A percentile compares a stretch with the other conserved stretches of the same genome.
These are phyloP conservation scores for Halocynthia aurantium DNA, from an alignment of 23 tunicate genomes.

Conservation along the genomic window DNA sequence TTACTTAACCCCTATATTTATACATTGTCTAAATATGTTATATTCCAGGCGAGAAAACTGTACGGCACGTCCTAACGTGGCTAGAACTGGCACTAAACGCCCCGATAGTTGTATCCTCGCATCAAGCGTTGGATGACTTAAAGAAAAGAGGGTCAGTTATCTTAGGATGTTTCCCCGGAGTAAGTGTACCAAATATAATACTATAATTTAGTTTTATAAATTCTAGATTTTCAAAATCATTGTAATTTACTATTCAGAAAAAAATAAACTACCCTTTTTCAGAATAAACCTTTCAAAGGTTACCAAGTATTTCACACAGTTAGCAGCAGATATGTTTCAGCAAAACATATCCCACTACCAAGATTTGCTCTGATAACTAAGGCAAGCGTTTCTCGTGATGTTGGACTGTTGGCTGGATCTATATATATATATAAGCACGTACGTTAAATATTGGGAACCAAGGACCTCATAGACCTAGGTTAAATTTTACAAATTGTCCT, in stretches of 20 bases:
- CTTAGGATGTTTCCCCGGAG: constrained; percentile 71
- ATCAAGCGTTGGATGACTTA: constrained; percentile 46
- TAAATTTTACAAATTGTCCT: not conserved
- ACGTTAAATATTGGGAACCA: not conserved
- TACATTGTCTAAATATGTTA: not conserved
- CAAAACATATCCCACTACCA: constrained; percentile 54
- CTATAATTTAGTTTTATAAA: not conserved
- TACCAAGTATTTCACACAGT: constrained; percentile 52
- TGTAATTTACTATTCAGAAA: not conserved
- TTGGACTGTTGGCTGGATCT: constrained; percentile 41
- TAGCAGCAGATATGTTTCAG: constrained; percentile 62
- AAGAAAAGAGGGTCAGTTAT: constrained; percentile 33
- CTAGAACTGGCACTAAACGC: constrained; percentile 56
- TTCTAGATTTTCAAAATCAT: not conserved
- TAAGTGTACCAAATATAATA: constrained; percentile 6
- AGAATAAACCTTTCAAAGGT: constrained; percentile 51
- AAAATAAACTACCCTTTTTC: not conserved
- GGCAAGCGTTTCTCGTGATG: constrained; percentile 40
- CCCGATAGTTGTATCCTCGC: constrained; percentile 43
- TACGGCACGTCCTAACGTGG: constrained; percentile 49
- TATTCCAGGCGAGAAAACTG: constrained; percentile 22
- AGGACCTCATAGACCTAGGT: not conserved
- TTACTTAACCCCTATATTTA: not conserved
- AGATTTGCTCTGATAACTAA: constrained; percentile 77
- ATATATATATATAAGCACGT: constrained; percentile 47